Evolutionary conservation across 2,113 vertebrate genomes (phyloP).

Genomic region (Bubo blakistoni): DNA sequence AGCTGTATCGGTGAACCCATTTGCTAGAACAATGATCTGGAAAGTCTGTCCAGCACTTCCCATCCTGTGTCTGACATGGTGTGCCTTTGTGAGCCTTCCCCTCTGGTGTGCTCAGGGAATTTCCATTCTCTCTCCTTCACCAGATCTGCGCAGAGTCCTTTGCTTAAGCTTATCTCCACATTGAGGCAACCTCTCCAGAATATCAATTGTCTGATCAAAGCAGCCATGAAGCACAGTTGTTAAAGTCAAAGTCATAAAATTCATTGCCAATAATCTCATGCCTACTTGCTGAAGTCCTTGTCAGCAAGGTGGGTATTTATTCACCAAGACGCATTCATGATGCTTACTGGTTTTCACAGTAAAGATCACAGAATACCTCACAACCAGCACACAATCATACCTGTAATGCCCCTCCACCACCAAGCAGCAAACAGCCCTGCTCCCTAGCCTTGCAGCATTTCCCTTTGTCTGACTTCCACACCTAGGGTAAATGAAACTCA

Average conservation of each 20-base stretch:
- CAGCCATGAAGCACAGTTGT: conserved; percentile 7
- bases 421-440: not conserved
- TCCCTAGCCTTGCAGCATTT: not conserved
- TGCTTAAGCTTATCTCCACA: not conserved
- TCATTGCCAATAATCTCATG: not conserved
- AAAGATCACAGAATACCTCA: not conserved
- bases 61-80: not conserved
- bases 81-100: not conserved
- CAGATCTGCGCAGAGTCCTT: not conserved
- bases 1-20: not conserved
- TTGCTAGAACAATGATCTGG: conserved; percentile 40
- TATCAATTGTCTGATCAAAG: conserved; percentile 62
- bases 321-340: not conserved
- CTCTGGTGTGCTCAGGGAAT: not conserved
- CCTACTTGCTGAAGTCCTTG: conserved; percentile 5
- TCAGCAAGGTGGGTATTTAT: not conserved
- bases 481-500: not conserved
- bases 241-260: conserved; percentile 55
- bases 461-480: not conserved
- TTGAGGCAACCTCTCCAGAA: conserved; percentile 22
- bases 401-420: not conserved
- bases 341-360: not conserved
- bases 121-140: conserved; percentile 33
- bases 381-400: not conserved
- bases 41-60: not conserved